These are phyloP conservation scores for Marasmarcha lunaedactyla DNA, from an alignment of 2,888 invertebrate genomes.

Conservation along the genomic window DNA sequence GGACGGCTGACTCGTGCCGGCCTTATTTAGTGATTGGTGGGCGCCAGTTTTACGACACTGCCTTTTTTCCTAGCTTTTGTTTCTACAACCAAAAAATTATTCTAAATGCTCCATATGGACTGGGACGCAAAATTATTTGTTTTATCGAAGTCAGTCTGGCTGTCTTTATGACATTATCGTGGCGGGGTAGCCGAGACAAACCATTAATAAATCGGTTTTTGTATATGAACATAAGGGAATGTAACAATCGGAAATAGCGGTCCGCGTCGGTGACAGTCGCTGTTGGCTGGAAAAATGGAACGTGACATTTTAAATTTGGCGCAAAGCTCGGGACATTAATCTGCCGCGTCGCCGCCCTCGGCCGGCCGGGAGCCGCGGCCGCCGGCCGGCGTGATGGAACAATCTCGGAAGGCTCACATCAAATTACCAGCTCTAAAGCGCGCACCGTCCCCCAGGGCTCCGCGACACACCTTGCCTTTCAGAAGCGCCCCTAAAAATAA, in stretches of 20 bases:
- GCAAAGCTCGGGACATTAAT: slow-evolving; percentile 64
- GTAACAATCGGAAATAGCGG: slow-evolving; percentile 34
- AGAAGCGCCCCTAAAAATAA: slow-evolving; percentile 59
- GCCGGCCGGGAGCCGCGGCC: slow-evolving; percentile 46
- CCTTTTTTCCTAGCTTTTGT: slow-evolving; percentile 59
- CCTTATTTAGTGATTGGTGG: slow-evolving; percentile 69
- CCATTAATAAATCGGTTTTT: background rate
- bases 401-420: slow-evolving; percentile 66
- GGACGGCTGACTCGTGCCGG: slow-evolving; percentile 56
- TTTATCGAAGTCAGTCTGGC: background rate
- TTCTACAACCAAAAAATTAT: slow-evolving; percentile 32
- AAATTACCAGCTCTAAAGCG: slow-evolving; percentile 68
- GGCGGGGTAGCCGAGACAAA: background rate
- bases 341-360: slow-evolving; percentile 60
- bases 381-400: slow-evolving; percentile 60
- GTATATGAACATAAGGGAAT: slow-evolving; percentile 20
- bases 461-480: slow-evolving; percentile 64
- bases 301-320: slow-evolving; percentile 65
- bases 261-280: slow-evolving; percentile 36
- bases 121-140: background rate
- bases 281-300: slow-evolving; percentile 60
- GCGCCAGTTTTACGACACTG: slow-evolving; percentile 68
- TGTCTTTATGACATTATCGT: background rate
- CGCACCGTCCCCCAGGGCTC: slow-evolving; percentile 53
- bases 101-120: background rate